Percentiles rank a stretch among this genome's conserved stretches.
These are phyloP conservation scores for Sinella curviseta DNA, from an alignment of 1,140 invertebrate genomes.

Conservation along the genomic window DNA sequence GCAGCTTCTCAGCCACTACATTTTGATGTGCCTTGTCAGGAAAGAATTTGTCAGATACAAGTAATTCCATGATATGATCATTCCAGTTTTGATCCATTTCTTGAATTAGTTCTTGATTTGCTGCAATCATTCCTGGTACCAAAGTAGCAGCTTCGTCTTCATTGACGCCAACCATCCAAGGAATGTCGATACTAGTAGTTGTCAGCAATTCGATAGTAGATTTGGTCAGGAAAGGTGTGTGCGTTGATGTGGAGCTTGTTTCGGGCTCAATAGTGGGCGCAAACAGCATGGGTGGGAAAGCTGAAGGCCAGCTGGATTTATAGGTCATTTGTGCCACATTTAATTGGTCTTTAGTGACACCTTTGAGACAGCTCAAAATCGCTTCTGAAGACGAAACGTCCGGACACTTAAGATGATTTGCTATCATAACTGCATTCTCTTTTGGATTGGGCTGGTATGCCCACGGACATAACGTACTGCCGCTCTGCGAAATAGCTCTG, in stretches of 20 bases:
- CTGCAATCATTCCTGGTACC: not conserved
- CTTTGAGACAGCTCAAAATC: not conserved
- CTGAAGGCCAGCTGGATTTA: not conserved
- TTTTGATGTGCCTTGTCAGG: not conserved
- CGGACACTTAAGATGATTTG: constrained; percentile 69
- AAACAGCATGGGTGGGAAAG: not conserved
- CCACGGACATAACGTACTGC: constrained; percentile 60
- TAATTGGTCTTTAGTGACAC: not conserved
- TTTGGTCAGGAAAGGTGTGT: not conserved
- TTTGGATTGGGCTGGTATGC: constrained; percentile 65
- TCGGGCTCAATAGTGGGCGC: not conserved
- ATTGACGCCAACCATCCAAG: not conserved
- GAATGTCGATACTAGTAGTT: no score
- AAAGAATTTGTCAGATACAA: not conserved
- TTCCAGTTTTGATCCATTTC: no score
- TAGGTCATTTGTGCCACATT: not conserved
- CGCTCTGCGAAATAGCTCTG: constrained; percentile 12
- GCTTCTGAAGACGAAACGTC: constrained; percentile 45
- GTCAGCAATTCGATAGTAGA: not conserved
- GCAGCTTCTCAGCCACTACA: not conserved
- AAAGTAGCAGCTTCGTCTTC: not conserved
- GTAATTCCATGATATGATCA: not conserved
- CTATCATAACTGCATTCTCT: constrained; percentile 68
- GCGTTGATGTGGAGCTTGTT: not conserved
- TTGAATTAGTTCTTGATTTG: no score